Base-by-base conservation (phyloP, 1,140 invertebrate species). In the Harlomillsia oculata region DNA sequence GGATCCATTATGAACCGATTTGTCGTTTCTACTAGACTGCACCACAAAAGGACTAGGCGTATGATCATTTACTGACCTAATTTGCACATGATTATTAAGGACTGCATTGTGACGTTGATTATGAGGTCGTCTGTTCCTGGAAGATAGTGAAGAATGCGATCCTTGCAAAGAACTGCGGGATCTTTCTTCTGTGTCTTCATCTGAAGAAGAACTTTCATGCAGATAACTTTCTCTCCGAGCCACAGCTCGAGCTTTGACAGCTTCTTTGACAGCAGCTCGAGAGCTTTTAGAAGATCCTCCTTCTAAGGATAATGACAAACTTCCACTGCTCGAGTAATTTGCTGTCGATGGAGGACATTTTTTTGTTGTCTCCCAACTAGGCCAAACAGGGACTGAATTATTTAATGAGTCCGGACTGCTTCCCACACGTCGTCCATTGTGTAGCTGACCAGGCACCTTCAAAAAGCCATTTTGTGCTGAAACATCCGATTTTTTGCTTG, bases 351-450 rank as follows among this genome's bases (percentile, higher is more conserved):
- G 3, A 20, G 53, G 43, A 9, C n/a, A 25, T 39, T 59, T 60
- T 43, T 62, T 62, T 11, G 63, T 65, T 0, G 53, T 62, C 52
- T 65, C 63, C 63, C 63, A 65, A 45, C 59, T 61, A 25, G 56
- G 55, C 59, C 59, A 61, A 13, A 30, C 20, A 23, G 53, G 20
- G 20, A 3, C 26, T 1, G 21, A 20, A 21, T 57, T 57, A 44
- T 49, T 51, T 9, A 60, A 43, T n/a, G 59, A 60, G 37, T 56
- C 53, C 23, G 59, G 59, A 39, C 46, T 52, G 25, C 53, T 56
- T n/a, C 59, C 59, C 29, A 60, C 59, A 32, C 59, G 18, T 13
- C 53, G 36, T 25, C 46, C 55, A 20, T 51, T 51, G 20, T 52
- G 34, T 18, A 32, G 20, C 23, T 44, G 29, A 16, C 18, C 20